Evolutionary conservation across 2,888 invertebrate genomes (phyloP), one percentile per base, ranked within the genome.

Genomic region (Drosophila suboccidentalis): DNA sequence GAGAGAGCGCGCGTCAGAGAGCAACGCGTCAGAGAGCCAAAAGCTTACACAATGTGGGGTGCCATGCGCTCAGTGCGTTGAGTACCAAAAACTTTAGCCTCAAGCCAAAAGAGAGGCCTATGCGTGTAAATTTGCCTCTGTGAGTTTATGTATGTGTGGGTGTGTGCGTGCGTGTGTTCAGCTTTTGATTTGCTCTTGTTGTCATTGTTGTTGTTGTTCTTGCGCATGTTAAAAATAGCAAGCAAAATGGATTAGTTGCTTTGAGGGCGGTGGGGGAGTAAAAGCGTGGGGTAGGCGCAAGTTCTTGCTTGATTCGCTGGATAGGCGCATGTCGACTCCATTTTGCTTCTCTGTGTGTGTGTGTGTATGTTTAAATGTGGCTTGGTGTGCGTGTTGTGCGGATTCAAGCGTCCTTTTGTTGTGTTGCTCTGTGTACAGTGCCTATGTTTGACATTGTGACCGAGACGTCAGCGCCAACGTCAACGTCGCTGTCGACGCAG

Each of bases 171-270:
- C 32, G 65, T 68, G 62, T 58, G 74, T 65, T 81, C 63, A 80
- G 82, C 79, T 78, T 76, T 81, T 72, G 81, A 84, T 84, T 78
- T 83, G 79, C 58, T 66, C 58, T 43, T 71, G 59, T 50, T 69
- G 53, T 54, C 67, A 58, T 78, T 75, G 68, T 74, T 66, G 68
- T 74, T 66, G 73, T 73, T 71, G 68, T 74, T 66, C 71, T 73
- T 71, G 83, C 80, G 77, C 76, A 76, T 85, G 87, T 82, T 85
- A 87, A 85, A 85, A 85, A 85, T 80, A 85, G 87, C 85, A 73
- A 70, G 82, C 78, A 80, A 78, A 82, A 85, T 85, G 85, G 85
- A 85, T 85, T 85, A 85, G 80, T 76, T 76, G 69, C 78, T 71
- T 71, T 49, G 50, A 38, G 65, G 70, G 75, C 65, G 34, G 44